phyloP scores from a whole-genome alignment of 1,140 invertebrate genomes.

The Drosophila mauritiana region DNA sequence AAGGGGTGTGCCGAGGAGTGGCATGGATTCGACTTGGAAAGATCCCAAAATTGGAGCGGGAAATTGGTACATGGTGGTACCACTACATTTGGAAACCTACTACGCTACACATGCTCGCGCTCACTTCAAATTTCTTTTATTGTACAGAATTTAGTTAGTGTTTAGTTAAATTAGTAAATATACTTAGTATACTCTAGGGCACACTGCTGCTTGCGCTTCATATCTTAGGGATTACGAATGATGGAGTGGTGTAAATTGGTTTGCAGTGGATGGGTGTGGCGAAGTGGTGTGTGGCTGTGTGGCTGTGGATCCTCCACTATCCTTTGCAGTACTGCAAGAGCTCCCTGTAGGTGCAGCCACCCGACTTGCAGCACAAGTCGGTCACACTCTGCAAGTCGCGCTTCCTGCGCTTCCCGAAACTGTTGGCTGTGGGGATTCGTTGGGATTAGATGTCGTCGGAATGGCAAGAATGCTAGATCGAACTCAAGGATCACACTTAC shows the following conservation, averaged over 20 bases:
- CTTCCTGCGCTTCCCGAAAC: conserved; percentile 63
- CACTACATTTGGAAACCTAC: too few species aligned
- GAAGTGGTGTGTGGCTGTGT: too few species aligned
- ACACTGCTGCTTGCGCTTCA: conserved; percentile 7
- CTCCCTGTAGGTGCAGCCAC: conserved; percentile 52
- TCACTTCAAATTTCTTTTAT: conserved; percentile 38
- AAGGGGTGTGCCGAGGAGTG: background rate
- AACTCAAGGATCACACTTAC: conserved; percentile 35
- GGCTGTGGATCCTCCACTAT: background rate
- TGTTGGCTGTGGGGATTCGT: conserved; percentile 45
- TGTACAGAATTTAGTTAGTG: conserved; percentile 74
- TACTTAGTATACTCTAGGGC: conserved; percentile 52
- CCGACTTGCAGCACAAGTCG: conserved; percentile 49
- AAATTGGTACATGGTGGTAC: too few species aligned
- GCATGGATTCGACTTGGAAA: background rate
- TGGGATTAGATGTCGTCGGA: too few species aligned
- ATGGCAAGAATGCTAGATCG: too few species aligned
- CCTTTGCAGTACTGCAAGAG: conserved; percentile 55
- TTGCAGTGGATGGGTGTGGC: background rate
- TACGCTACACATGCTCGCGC: background rate
- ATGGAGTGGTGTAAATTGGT: conserved; percentile 5
- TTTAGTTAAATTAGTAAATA: conserved; percentile 73
- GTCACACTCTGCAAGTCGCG: conserved; percentile 40
- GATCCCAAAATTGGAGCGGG: too few species aligned
- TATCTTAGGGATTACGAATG: conserved; percentile 12